Conservation (phyloP, 2,113 vertebrate species). For the Myrmecobius fasciatus region DNA sequence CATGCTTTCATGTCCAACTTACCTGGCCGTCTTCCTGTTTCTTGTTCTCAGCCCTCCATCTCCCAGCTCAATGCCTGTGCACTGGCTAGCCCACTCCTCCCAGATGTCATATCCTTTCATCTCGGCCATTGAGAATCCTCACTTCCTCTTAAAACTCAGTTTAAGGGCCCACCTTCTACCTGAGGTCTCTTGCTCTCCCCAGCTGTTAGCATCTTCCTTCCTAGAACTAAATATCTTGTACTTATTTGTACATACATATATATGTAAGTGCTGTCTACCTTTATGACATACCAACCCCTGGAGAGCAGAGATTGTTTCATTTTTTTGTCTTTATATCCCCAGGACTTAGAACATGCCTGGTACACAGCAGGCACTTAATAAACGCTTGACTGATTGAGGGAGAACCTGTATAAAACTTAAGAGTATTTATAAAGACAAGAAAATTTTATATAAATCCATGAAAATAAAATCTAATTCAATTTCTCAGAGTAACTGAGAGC, state of each 20-base stretch:
- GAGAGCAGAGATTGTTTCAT: background rate
- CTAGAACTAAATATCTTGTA: background rate
- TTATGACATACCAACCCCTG: background rate
- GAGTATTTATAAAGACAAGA: background rate
- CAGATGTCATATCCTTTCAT: background rate
- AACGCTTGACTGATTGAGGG: background rate
- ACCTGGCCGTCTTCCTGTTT: background rate
- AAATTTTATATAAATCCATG: background rate
- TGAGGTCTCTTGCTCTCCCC: background rate
- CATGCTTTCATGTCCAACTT: background rate
- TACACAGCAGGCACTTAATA: background rate
- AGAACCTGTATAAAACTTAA: background rate
- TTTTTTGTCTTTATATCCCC: background rate
- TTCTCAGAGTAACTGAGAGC: background rate
- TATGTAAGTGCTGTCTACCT: background rate
- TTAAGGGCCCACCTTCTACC: background rate
- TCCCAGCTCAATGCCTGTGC: background rate
- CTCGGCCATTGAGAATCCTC: background rate
- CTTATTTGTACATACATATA: background rate
- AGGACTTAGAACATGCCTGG: background rate
- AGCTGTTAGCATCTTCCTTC: background rate
- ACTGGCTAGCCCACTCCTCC: background rate
- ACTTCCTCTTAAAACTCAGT: background rate
- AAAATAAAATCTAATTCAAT: slow-evolving; percentile 14
- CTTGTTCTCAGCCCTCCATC: background rate